Base-by-base conservation (phyloP, 2,888 invertebrate genomes). In the Cenopis cana region DNA sequence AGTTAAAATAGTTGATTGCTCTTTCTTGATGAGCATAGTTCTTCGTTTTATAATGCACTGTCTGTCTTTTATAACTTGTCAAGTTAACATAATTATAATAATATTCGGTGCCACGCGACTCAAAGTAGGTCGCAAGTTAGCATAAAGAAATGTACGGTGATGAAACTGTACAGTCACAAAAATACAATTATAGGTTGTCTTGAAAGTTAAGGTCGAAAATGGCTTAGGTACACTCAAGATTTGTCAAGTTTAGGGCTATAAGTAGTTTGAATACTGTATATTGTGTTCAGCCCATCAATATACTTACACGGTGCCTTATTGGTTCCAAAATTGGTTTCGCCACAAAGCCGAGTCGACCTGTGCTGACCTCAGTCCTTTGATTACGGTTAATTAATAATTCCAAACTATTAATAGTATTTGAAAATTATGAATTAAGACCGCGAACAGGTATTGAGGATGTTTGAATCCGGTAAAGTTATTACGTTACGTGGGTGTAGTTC, bases 351-450 rank as follows among this genome's bases (percentile, higher is more conserved):
- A 20, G 20, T 33, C 20, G 50, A 12, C 17, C 61, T 49, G 41
- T 12, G 29, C 49, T 36, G 50, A 52, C 36, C 62, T 18, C 20
- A 41, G 49, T 49, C 62, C 62, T 62, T 62, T 62, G 62, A 36
- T 62, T 62, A 52, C 18, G 17, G 50, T 52, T 62, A 52, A 62
- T 62, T 62, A 52, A 62, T 62, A 62, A 52, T 62, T 62, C 62
- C 62, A 18, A 52, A 62, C 62, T 62, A 62, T 52, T 52, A 62
- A 62, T 20, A 62, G 5, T 36, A 62, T 62, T 36, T n/a, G 8
- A 18, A 14, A 52, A 36, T 52, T 52, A 61, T 33, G 8, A 62
- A 62, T 36, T 52, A 18, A 33, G 62, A 20, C 8, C n/a, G 24
- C 24, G 8, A 4, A 59, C 10, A 20, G 14, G 20, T n/a, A 10